A percentile compares a stretch with the other conserved stretches of the same genome.
Conservation (phyloP, 1,140 invertebrate genomes). For the Drosophila dunni region DNA sequence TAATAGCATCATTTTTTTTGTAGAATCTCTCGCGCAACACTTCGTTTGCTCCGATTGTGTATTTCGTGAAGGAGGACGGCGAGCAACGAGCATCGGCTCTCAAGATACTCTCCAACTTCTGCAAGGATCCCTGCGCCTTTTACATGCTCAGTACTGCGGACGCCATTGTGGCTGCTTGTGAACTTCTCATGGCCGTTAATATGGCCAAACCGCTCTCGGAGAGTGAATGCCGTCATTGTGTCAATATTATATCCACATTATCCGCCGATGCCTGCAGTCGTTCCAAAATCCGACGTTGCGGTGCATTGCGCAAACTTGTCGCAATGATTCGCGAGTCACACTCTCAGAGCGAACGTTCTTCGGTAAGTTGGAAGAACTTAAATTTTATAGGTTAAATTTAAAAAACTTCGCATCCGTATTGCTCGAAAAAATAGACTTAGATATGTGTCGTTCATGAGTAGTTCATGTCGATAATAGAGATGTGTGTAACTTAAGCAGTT, state of each 20-base stretch:
- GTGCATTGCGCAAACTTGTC: slow-evolving; percentile 76
- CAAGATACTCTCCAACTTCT: slow-evolving; percentile 81
- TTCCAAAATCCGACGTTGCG: slow-evolving; percentile 77
- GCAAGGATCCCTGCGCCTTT: slow-evolving; percentile 73
- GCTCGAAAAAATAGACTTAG: too few species aligned
- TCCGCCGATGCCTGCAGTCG: slow-evolving; percentile 81
- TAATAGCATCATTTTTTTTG: slow-evolving; percentile 1
- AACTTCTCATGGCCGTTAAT: slow-evolving; percentile 70
- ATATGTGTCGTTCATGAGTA: too few species aligned
- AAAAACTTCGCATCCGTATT: too few species aligned
- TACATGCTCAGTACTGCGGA: slow-evolving; percentile 76
- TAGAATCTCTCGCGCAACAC: slow-evolving; percentile 54
- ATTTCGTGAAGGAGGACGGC: slow-evolving; percentile 72
- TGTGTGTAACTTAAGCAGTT: too few species aligned
- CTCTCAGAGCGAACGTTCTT: slow-evolving; percentile 71
- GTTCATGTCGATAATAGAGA: too few species aligned
- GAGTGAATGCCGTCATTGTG: slow-evolving; percentile 73
- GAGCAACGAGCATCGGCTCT: slow-evolving; percentile 67
- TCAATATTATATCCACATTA: slow-evolving; percentile 78
- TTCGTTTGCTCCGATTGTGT: slow-evolving; percentile 72
- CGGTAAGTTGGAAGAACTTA: slow-evolving; percentile 32
- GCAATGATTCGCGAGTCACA: slow-evolving; percentile 73
- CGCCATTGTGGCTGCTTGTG: slow-evolving; percentile 78
- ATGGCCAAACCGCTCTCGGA: slow-evolving; percentile 68
- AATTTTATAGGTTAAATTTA: too few species aligned